A percentile compares a stretch with the other conserved stretches of the same genome.
Conservation (phyloP, 2,113 vertebrate genomes). For the Reinhardtius hippoglossoides region DNA sequence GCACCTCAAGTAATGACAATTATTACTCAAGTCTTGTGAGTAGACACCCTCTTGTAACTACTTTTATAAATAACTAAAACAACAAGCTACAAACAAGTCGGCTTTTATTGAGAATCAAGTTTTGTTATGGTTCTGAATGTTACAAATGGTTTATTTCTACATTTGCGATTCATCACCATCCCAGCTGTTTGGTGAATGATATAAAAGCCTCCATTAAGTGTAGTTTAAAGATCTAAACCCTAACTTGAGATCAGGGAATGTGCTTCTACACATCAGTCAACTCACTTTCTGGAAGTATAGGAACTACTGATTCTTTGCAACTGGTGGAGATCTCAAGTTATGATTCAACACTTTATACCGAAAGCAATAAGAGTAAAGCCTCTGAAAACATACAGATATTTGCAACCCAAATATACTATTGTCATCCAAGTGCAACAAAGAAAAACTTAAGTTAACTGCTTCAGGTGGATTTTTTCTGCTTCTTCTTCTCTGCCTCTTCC, state of each 20-base stretch:
- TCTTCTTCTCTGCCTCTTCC: constrained; percentile 86
- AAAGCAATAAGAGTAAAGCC: constrained; percentile 38
- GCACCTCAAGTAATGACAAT: neutral
- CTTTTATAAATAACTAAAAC: neutral
- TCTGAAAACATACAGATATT: constrained; percentile 29
- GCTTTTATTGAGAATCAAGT: constrained; percentile 70
- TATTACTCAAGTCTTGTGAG: neutral
- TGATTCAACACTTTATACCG: constrained; percentile 43
- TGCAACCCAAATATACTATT: constrained; percentile 49
- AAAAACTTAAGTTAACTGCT: constrained; percentile 32
- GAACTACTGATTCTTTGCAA: constrained; percentile 15
- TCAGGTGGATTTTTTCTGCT: constrained; percentile 85
- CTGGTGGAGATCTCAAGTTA: constrained; percentile 50
- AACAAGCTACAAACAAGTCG: constrained; percentile 61
- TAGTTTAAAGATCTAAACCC: constrained; percentile 34
- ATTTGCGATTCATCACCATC: constrained; percentile 27
- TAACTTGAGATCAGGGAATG: constrained; percentile 42
- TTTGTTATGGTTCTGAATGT: constrained; percentile 47
- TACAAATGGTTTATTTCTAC: constrained; percentile 44
- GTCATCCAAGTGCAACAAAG: constrained; percentile 64
- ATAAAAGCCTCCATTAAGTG: constrained; percentile 39
- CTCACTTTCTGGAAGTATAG: constrained; percentile 8
- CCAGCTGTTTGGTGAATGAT: constrained; percentile 38
- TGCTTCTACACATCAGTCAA: neutral
- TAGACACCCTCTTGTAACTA: neutral